phyloP scores from a whole-genome alignment of 2,888 invertebrate species.

The Pecten maximus region DNA sequence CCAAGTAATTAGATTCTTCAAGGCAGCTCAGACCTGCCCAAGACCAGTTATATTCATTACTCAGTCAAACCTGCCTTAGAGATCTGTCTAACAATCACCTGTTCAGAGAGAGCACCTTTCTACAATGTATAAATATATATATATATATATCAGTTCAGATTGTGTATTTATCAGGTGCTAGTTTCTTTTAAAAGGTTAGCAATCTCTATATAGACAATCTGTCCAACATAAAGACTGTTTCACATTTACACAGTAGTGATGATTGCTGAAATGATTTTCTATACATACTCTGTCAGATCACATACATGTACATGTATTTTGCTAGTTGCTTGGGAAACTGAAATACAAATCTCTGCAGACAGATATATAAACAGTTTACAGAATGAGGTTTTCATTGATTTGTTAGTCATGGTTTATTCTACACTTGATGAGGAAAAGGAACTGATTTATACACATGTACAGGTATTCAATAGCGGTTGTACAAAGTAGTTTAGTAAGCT shows the following conservation, averaged over 20 bases:
- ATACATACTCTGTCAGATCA: no score
- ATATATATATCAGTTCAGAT: neutral
- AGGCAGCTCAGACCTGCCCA: no score
- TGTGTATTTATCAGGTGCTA: no score
- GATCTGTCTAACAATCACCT: neutral
- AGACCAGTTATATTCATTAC: neutral
- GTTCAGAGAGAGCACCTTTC: neutral
- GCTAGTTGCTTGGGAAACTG: neutral
- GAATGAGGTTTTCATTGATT: neutral
- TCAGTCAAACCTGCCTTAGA: neutral
- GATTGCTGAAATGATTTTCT: no score
- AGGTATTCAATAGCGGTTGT: neutral
- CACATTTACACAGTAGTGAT: no score
- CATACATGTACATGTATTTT: neutral
- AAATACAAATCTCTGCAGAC: neutral
- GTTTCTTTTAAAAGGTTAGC: neutral
- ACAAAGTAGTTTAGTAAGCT: neutral
- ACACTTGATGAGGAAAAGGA: neutral
- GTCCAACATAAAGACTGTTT: neutral
- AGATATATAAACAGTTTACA: neutral
- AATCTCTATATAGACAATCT: neutral
- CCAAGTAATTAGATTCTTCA: no score
- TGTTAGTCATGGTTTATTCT: neutral
- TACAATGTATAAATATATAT: neutral
- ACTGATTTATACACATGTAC: neutral